Evolutionary conservation across 1,140 invertebrate species (phyloP).

Genomic region (Amyelois transitella): DNA sequence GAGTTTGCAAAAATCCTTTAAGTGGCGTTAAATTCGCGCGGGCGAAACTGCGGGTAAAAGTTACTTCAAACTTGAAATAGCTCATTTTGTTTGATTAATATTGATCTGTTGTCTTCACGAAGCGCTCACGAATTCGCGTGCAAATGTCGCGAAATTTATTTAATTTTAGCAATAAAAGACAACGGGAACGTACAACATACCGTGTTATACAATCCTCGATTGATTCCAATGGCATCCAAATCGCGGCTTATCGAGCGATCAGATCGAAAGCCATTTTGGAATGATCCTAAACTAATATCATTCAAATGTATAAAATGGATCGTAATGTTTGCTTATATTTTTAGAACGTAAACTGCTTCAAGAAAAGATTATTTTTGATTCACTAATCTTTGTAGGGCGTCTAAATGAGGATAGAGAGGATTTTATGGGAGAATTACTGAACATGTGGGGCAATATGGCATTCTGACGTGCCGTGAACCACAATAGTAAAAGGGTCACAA

Average conservation of each 20-base stretch:
- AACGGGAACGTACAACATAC: background rate
- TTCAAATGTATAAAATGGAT: conserved; percentile 3
- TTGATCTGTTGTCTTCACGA: background rate
- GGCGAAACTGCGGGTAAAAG: no score
- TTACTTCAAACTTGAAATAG: background rate
- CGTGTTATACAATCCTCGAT: conserved; percentile 4
- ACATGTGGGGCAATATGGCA: no score
- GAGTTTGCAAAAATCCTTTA: no score
- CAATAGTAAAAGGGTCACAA: no score
- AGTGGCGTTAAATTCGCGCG: no score
- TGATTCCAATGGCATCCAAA: conserved; percentile 19
- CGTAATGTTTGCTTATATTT: conserved; percentile 12
- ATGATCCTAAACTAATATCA: conserved; percentile 7
- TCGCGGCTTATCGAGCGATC: conserved; percentile 20
- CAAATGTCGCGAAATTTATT: conserved; percentile 24
- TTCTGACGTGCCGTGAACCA: no score
- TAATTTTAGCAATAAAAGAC: conserved; percentile 18
- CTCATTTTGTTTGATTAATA: background rate
- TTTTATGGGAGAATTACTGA: background rate
- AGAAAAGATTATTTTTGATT: background rate
- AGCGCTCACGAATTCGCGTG: conserved; percentile 16
- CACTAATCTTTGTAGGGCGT: background rate
- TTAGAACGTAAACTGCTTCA: conserved; percentile 7
- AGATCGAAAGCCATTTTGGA: conserved; percentile 12
- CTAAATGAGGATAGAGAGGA: background rate